phyloP scores from a whole-genome alignment of 2,888 invertebrate species.

The Pyrrhosoma nymphula region DNA sequence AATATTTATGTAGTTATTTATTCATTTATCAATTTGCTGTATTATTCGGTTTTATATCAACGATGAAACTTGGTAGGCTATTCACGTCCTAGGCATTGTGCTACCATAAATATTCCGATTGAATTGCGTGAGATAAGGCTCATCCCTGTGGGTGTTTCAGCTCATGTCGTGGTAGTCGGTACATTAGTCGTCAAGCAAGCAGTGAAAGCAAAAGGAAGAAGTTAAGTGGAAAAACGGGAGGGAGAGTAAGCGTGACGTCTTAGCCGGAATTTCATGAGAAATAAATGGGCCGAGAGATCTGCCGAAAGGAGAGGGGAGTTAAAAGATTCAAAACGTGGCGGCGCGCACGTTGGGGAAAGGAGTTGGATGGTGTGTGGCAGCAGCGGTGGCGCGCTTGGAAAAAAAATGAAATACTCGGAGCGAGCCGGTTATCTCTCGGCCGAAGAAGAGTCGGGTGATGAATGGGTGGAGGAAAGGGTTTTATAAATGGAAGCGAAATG shows the following conservation, averaged over 20 bases:
- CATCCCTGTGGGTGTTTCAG: not conserved
- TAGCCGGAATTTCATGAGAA: not conserved
- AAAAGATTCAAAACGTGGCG: not conserved
- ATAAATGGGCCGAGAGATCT: not conserved
- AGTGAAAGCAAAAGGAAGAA: not conserved
- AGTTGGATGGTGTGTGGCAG: not conserved
- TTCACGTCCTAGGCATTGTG: too few relatives aligned
- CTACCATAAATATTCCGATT: too few relatives aligned
- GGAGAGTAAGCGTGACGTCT: not conserved
- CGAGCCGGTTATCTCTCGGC: not conserved
- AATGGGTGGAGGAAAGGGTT: not conserved
- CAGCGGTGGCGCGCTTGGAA: not conserved
- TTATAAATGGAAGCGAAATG: not conserved
- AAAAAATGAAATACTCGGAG: too few relatives aligned
- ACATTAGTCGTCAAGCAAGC: not conserved
- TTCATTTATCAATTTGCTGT: too few relatives aligned
- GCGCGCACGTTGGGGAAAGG: not conserved
- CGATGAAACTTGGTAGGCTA: too few relatives aligned
- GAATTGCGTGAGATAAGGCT: not conserved
- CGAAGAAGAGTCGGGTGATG: not conserved
- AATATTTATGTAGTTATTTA: too few relatives aligned
- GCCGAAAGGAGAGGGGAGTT: not conserved
- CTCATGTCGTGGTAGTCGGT: not conserved
- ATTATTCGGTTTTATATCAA: too few relatives aligned
- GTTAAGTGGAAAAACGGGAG: not conserved